These are phyloP conservation scores for Sciurus niger DNA, from an alignment of 2,113 vertebrate genomes.

Conservation along the genomic window DNA sequence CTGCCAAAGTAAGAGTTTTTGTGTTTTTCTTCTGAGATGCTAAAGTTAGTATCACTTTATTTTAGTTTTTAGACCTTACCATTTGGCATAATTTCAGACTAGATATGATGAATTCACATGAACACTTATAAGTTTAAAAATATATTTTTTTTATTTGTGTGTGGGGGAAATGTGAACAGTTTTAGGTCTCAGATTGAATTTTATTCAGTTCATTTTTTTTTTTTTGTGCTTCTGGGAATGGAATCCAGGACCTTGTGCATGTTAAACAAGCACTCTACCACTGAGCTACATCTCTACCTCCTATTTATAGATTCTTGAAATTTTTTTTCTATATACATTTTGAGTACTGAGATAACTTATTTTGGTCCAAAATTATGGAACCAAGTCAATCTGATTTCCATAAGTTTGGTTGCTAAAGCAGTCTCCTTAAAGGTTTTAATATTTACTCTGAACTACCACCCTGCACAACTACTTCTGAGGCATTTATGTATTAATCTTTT, in stretches of 20 bases:
- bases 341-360: not conserved
- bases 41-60: constrained; percentile 73
- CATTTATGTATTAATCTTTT: not conserved
- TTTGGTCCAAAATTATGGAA: constrained; percentile 22
- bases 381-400: not conserved
- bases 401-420: not conserved
- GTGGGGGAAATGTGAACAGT: not conserved
- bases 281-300: not conserved
- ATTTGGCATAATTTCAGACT: constrained; percentile 69
- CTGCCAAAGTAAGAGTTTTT: constrained; percentile 71
- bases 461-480: not conserved
- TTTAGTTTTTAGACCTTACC: constrained; percentile 73
- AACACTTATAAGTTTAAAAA: constrained; percentile 45
- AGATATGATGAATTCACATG: constrained; percentile 12
- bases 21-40: constrained; percentile 72
- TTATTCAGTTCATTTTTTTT: constrained; percentile 31
- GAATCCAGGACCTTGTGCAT: not conserved
- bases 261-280: not conserved
- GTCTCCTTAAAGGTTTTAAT: constrained; percentile 29
- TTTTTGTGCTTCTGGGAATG: not conserved
- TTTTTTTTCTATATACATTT: constrained; percentile 49
- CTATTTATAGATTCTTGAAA: constrained; percentile 16
- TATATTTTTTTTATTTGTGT: constrained; percentile 36
- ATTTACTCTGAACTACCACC: not conserved
- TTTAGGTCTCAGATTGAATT: constrained; percentile 36